Base-by-base conservation (phyloP, 2,797 vertebrate species). In the Monodelphis domestica region DNA sequence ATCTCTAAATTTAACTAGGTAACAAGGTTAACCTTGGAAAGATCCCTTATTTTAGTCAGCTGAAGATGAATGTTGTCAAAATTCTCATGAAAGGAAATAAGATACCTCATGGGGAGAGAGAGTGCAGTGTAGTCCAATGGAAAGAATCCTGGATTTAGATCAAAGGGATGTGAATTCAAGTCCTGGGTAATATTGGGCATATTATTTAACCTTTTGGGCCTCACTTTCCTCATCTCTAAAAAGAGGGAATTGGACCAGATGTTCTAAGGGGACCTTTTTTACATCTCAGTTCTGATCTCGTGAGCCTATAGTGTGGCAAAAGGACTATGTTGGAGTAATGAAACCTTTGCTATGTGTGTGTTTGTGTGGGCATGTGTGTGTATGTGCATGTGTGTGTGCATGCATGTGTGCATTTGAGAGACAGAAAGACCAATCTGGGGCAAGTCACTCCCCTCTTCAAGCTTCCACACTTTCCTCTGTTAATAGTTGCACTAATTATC, bases 1-100 rank as follows among this genome's bases (percentile, higher is more conserved):
- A 26, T 78, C 24, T 21, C 45, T 94, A 54, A 51, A 52, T 59
- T 93, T 7, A 87, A 91, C 93, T 93, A 90, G 51, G 87, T 5
- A 54, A 50, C 57, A 54, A 38, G 7, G 52, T 63, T 94, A 90
- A 87, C n/a, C 63, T 94, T n/a, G 28, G 26, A 45, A 93, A 55
- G 54, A 57, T 90, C 87, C n/a, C 28, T 38, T 70, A 15, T 70
- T 38, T 70, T 70, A 21, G 38, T 45, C 38, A 24, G 2, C 70
- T 78, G 38, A 38, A 45, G 21, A 21, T 26, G 9, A 78, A 45
- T 2, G 10, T 78, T 24, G n/a, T 70, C 15, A n/a, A 26, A 78
- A 45, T 78, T 45, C 17, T 45, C 1, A 1, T 78, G 70, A 78
- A 78, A 24, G 70, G n/a, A 78, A 78, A 78, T 78, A 45, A 78